Percentiles rank a stretch among this genome's conserved stretches.
phyloP scores from a whole-genome alignment of 2,113 vertebrate genomes.

The Vombatus ursinus region DNA sequence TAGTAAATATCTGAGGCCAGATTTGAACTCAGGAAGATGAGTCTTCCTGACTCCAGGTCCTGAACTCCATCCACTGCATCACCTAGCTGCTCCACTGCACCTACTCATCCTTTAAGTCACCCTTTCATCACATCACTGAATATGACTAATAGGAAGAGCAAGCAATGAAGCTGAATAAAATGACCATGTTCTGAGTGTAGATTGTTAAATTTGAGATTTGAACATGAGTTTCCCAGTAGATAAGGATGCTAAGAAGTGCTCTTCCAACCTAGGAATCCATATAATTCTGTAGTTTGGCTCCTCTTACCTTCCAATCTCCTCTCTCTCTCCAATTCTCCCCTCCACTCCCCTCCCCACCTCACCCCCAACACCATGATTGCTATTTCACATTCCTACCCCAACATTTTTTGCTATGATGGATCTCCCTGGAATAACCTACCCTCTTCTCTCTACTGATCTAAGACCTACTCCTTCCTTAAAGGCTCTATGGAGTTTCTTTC shows the following conservation, averaged over 20 bases:
- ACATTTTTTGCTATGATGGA: background rate
- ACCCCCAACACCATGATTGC: background rate
- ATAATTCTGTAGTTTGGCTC: background rate
- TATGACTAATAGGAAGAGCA: conserved; percentile 5
- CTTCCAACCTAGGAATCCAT: background rate
- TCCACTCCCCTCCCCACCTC: background rate
- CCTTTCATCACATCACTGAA: conserved; percentile 23
- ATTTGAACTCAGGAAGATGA: background rate
- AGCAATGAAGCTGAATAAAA: background rate
- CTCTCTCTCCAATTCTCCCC: background rate
- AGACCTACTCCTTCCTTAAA: background rate
- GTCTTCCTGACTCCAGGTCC: background rate
- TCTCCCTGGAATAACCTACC: background rate
- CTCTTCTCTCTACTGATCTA: background rate
- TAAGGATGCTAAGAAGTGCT: conserved; percentile 6
- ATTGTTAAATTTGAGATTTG: background rate
- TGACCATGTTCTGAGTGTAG: background rate
- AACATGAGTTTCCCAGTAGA: conserved; percentile 39
- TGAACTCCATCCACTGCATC: background rate
- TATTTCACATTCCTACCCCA: background rate
- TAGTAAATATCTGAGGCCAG: background rate
- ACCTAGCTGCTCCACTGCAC: background rate
- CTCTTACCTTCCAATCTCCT: background rate
- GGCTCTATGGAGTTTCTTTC: background rate
- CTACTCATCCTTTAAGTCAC: background rate